These are phyloP conservation scores for Tetragnatha versicolor DNA, from an alignment of 1,140 invertebrate genomes.

Conservation along the genomic window DNA sequence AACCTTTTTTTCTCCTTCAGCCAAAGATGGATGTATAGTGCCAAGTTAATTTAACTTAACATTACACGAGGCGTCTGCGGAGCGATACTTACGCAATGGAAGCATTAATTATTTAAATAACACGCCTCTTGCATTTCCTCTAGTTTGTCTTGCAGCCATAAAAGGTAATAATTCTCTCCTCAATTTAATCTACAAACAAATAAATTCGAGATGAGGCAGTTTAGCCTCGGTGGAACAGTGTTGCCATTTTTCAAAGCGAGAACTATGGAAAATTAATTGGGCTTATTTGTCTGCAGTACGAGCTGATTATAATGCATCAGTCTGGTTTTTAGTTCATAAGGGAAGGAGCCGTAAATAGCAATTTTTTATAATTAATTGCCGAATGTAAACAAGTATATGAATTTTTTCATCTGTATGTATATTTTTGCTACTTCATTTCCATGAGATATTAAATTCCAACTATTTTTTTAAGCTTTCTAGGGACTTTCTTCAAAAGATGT, in stretches of 20 bases:
- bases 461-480: too few relatives aligned
- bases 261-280: constrained; percentile 13
- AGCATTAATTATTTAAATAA: not conserved
- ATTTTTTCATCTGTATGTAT: too few relatives aligned
- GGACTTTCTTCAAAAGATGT: too few relatives aligned
- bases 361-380: too few relatives aligned
- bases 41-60: too few relatives aligned
- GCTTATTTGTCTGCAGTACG: not conserved
- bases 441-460: too few relatives aligned
- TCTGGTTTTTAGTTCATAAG: not conserved
- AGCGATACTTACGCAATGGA: not conserved
- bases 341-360: not conserved
- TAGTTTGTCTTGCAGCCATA: not conserved
- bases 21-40: too few relatives aligned
- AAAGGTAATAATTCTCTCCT: not conserved
- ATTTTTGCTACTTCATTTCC: too few relatives aligned
- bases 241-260: constrained; percentile 28
- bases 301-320: constrained; percentile 3
- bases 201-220: constrained; percentile 36
- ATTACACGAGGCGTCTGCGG: not conserved
- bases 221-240: constrained; percentile 1
- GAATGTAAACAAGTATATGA: too few relatives aligned
- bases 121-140: not conserved
- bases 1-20: too few relatives aligned
- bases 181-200: constrained; percentile 30